Evolutionary conservation across 2,113 vertebrate genomes (phyloP).

Genomic region (Malurus melanocephalus): DNA sequence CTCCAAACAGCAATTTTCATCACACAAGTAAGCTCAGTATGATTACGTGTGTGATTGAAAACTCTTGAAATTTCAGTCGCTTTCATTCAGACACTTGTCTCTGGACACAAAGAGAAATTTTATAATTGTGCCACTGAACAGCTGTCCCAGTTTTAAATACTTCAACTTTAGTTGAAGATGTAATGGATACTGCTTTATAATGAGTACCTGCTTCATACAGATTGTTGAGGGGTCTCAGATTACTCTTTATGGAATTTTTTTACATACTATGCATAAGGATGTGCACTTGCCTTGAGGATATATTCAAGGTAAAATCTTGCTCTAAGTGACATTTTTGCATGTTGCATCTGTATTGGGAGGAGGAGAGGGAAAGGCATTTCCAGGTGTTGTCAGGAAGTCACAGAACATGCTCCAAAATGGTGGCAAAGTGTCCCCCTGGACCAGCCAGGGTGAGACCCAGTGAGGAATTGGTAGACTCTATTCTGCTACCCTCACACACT

Average conservation of each 20-base stretch:
- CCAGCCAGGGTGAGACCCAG: neutral
- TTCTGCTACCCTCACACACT: too few species aligned
- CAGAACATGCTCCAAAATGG: neutral
- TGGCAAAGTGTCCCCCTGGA: neutral
- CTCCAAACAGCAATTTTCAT: neutral
- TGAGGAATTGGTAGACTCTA: neutral
- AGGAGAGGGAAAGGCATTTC: neutral
- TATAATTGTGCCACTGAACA: neutral
- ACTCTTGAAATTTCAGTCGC: slow-evolving; percentile 20
- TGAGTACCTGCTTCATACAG: neutral
- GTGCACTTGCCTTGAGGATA: neutral
- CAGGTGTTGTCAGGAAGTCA: neutral
- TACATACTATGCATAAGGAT: neutral
- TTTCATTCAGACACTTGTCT: slow-evolving; percentile 29
- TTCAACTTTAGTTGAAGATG: neutral
- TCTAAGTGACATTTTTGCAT: neutral
- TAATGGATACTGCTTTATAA: neutral
- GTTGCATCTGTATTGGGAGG: neutral
- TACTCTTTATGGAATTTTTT: neutral
- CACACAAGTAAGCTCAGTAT: neutral
- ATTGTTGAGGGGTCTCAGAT: neutral
- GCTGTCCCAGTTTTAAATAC: neutral
- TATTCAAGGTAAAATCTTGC: neutral
- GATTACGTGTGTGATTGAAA: neutral
- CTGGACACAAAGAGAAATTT: slow-evolving; percentile 25